phyloP scores from a whole-genome alignment of 2,888 invertebrate species.

The Lasioglossum villosulum region DNA sequence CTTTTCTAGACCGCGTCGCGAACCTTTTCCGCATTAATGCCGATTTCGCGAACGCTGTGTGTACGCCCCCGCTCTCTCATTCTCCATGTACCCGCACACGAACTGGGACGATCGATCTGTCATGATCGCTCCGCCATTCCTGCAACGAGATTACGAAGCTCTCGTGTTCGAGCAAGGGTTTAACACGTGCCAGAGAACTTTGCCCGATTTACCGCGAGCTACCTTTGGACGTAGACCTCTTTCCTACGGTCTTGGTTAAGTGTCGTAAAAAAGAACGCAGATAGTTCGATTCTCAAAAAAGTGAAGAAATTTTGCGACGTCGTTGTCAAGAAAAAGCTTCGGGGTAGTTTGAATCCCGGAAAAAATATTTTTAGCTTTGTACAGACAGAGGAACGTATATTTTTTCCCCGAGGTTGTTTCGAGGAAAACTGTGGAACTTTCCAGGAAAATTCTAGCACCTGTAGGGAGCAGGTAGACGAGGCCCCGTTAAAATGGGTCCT shows the following conservation, averaged over 20 bases:
- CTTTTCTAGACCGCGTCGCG: background rate
- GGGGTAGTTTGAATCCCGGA: background rate
- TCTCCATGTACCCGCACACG: background rate
- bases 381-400: background rate
- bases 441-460: slow-evolving; percentile 28
- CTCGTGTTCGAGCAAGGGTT: slow-evolving; percentile 27
- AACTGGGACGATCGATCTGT: slow-evolving; percentile 54
- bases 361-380: background rate
- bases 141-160: slow-evolving; percentile 53
- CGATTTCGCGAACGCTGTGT: slow-evolving; percentile 37
- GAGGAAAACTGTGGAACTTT: slow-evolving; percentile 44
- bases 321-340: background rate
- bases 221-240: background rate
- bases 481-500: slow-evolving; percentile 31
- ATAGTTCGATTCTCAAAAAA: too few species aligned
- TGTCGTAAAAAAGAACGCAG: too few species aligned
- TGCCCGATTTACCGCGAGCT: background rate
- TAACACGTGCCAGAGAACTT: slow-evolving; percentile 11
- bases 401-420: slow-evolving; percentile 14
- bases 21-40: slow-evolving; percentile 48
- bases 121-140: slow-evolving; percentile 38
- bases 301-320: background rate
- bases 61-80: background rate
- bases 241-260: background rate
- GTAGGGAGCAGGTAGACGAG: slow-evolving; percentile 31